These are phyloP conservation scores for Rhyacophila evoluta DNA, from an alignment of 2,888 invertebrate genomes.

Conservation along the genomic window DNA sequence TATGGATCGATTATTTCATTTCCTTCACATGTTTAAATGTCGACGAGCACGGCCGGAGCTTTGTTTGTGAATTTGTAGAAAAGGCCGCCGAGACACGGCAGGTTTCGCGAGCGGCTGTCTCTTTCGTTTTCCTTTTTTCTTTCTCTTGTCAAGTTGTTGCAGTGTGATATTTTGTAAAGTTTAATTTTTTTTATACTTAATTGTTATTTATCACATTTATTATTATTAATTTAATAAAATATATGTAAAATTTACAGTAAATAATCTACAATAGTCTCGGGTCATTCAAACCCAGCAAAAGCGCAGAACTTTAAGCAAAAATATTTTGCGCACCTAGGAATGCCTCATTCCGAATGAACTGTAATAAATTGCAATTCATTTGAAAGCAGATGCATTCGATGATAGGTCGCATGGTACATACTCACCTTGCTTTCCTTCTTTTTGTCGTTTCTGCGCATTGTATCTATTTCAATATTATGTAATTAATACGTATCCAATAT, in stretches of 20 bases:
- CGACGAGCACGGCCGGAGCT: conserved; percentile 3
- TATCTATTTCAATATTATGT: conserved; percentile 13
- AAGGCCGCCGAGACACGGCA: neutral
- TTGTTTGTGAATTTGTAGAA: conserved; percentile 33
- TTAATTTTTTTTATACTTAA: conserved; percentile 38
- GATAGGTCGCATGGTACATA: neutral
- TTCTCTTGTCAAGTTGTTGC: conserved; percentile 35
- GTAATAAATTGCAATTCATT: too few relatives aligned
- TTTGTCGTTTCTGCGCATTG: conserved; percentile 21
- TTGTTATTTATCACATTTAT: conserved; percentile 38
- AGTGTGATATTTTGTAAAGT: conserved; percentile 46
- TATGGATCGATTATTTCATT: neutral
- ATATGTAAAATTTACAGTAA: conserved; percentile 19
- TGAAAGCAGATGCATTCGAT: neutral
- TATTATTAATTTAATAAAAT: neutral
- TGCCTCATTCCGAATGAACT: too few relatives aligned
- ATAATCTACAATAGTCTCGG: neutral
- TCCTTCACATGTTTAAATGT: conserved; percentile 24
- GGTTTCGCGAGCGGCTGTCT: neutral
- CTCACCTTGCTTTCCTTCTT: conserved; percentile 4
- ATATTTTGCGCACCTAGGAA: too few relatives aligned
- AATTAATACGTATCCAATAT: conserved; percentile 23
- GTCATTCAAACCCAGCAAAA: neutral
- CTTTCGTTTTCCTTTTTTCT: neutral
- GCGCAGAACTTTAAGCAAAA: neutral